Evolutionary conservation across 2,113 vertebrate species (phyloP).

Genomic region (Arizona elegans): DNA sequence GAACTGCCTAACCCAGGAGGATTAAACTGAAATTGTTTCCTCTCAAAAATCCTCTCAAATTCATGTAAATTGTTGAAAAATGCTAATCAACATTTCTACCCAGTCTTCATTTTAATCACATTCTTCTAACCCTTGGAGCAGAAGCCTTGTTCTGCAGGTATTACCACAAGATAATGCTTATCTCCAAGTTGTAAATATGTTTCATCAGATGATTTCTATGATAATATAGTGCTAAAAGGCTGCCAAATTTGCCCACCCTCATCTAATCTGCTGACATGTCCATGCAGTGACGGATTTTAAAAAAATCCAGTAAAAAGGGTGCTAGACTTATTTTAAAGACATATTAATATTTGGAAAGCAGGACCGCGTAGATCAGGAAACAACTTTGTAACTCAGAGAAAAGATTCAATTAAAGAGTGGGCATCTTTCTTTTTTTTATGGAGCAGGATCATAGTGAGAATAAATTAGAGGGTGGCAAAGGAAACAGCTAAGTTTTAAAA

Average conservation of each 20-base stretch:
- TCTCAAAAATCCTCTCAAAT: not conserved
- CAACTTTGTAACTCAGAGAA: not conserved
- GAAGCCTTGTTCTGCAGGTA: not conserved
- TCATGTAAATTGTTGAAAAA: not conserved
- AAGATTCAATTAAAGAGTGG: not conserved
- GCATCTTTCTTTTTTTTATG: not conserved
- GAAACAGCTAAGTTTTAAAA: not conserved
- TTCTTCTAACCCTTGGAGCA: not conserved
- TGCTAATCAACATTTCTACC: not conserved
- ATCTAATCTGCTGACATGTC: not conserved
- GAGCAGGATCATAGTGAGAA: not conserved
- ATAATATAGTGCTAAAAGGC: not conserved
- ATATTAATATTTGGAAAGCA: not conserved
- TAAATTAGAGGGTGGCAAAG: not conserved
- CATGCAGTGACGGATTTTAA: not conserved
- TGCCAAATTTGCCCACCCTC: not conserved
- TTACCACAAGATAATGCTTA: not conserved
- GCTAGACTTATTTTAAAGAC: not conserved
- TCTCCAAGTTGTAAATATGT: not conserved
- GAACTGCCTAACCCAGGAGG: not conserved
- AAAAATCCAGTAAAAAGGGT: not conserved
- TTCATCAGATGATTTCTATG: not conserved
- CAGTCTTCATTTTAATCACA: not conserved
- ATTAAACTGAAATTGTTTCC: not conserved
- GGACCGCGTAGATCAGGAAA: not conserved